A percentile compares a stretch with the other conserved stretches of the same genome.
Conservation (phyloP, 1,140 invertebrate genomes). For the Arion vulgaris region DNA sequence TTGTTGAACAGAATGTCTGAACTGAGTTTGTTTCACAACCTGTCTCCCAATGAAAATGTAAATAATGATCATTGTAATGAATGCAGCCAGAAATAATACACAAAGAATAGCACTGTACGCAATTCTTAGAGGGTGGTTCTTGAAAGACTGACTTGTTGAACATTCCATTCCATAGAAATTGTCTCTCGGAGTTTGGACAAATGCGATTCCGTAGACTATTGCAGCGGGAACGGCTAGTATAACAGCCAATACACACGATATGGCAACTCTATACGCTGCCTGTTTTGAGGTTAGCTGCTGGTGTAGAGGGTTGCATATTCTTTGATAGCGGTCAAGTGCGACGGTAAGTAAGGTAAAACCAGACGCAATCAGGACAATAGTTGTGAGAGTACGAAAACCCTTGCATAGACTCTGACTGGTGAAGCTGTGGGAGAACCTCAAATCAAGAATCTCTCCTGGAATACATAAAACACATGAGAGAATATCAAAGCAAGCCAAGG, state of each 20-base stretch:
- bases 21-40: conserved; percentile 46
- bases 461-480: conserved; percentile 46
- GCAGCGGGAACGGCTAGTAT: conserved; percentile 55
- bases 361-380: conserved; percentile 48
- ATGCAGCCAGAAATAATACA: conserved; percentile 44
- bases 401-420: conserved; percentile 49
- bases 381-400: conserved; percentile 52
- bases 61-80: conserved; percentile 46
- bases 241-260: conserved; percentile 43
- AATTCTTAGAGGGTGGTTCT: conserved; percentile 40
- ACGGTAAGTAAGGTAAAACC: conserved; percentile 59
- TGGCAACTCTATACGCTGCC: conserved; percentile 28
- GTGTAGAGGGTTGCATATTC: conserved; percentile 52
- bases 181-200: conserved; percentile 41
- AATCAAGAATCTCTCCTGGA: conserved; percentile 58
- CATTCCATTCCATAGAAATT: conserved; percentile 52
- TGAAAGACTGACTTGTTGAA: conserved; percentile 48
- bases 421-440: conserved; percentile 55
- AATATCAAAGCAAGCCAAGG: conserved; percentile 52
- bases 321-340: conserved; percentile 57
- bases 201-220: conserved; percentile 52
- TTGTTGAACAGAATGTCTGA: conserved; percentile 43
- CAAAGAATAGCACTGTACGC: conserved; percentile 42
- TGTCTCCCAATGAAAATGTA: conserved; percentile 50
- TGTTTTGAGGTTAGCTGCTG: conserved; percentile 44